phyloP scores from a whole-genome alignment of 2,797 vertebrate species.

The Manis pentadactyla region DNA sequence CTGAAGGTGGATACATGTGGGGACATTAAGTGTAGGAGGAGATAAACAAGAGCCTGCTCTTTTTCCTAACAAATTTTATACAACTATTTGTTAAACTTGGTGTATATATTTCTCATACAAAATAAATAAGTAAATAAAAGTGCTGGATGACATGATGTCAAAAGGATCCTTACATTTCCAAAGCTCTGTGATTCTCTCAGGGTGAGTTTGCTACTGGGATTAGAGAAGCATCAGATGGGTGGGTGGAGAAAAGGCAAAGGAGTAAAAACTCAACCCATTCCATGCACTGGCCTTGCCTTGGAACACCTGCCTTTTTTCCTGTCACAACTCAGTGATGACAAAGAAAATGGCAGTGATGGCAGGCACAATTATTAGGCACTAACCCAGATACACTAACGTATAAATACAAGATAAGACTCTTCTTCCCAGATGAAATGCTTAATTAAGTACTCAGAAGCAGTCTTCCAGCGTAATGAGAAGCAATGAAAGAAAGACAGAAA shows the following conservation, averaged over 20 bases:
- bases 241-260: not conserved
- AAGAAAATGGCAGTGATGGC: not conserved
- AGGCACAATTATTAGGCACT: not conserved
- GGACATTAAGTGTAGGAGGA: not conserved
- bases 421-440: not conserved
- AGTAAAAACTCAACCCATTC: not conserved
- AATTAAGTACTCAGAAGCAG: not conserved
- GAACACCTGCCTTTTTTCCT: not conserved
- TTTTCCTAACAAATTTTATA: not conserved
- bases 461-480: not conserved
- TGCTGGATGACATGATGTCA: not conserved
- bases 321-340: not conserved
- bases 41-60: no score
- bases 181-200: not conserved
- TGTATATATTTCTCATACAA: not conserved
- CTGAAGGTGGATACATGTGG: not conserved
- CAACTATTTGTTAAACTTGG: not conserved
- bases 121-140: not conserved
- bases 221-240: not conserved
- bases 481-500: not conserved
- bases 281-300: not conserved
- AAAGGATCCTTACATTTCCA: not conserved
- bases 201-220: not conserved
- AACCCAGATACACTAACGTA: not conserved
- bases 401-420: not conserved